Conservation (phyloP, 1,140 invertebrate genomes). For the Elysia chlorotica region DNA sequence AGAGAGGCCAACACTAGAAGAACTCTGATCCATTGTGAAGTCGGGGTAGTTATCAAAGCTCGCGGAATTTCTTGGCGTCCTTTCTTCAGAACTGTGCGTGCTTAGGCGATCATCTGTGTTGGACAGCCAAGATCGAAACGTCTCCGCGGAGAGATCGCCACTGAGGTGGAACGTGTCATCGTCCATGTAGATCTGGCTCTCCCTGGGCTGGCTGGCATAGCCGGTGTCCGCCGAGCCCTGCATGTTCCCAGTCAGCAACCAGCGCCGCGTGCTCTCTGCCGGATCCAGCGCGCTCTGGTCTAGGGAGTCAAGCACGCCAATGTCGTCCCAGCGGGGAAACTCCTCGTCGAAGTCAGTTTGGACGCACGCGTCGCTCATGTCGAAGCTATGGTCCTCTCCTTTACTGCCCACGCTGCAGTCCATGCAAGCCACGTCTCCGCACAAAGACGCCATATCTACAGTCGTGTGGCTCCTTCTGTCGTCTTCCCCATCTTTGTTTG, state of each 20-base stretch:
- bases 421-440: neutral
- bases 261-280: slow-evolving; percentile 7
- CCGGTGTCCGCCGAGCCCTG: slow-evolving; percentile 18
- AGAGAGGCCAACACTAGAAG: no score
- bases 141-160: neutral
- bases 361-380: slow-evolving; percentile 4
- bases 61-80: neutral
- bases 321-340: slow-evolving; percentile 7
- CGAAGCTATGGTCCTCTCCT: neutral
- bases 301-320: neutral
- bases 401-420: neutral
- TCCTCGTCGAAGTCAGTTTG: slow-evolving; percentile 19
- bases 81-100: neutral
- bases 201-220: slow-evolving; percentile 10
- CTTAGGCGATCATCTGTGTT: neutral
- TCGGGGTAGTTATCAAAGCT: no score
- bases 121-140: neutral
- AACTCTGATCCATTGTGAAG: no score
- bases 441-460: neutral
- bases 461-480: neutral
- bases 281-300: slow-evolving; percentile 14
- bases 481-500: neutral
- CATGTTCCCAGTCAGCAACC: slow-evolving; percentile 21
- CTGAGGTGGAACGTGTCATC: neutral
- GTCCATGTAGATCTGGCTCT: slow-evolving; percentile 5